Base-by-base conservation (phyloP, 2,113 vertebrate species). In the Eptesicus fuscus region DNA sequence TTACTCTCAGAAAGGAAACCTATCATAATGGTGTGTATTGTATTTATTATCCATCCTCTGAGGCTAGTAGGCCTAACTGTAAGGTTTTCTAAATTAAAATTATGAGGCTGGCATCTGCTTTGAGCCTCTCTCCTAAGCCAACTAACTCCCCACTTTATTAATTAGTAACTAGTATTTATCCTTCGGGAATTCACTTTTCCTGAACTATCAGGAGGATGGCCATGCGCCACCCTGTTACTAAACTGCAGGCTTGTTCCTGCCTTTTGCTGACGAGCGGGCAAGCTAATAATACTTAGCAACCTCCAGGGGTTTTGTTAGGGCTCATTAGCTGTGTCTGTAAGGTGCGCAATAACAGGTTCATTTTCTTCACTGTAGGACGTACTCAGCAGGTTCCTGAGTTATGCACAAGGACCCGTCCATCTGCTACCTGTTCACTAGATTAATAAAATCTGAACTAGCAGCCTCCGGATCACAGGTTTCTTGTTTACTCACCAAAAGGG, bases 401-500 rank as follows among this genome's bases (percentile, higher is more conserved):
- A n/a, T 16, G 25, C 25, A 63, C 83, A 51, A 56, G 56, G n/a
- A 37, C 65, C 51, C 47, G 6, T 35, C 56, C 69, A 30, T 85
- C 65, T 82, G 69, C 71, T 42, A 9, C 59, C 51, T 63, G 40
- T 3, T 49, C 65, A 76, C 28, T 23, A 83, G 32, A 20, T 71
- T 6, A n/a, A 78, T 6, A 17, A 9, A 5, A 61, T 47, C 37
- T 40, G 35, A 71, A 14, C 79, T 5, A 35, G 59, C 47, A n/a
- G 35, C 70, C 32, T 9, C 11, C 1, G 0, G 40, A 10, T 63
- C 73, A 7, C 30, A 5, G 7, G 22, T 20, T 5, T 49, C 59
- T 77, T 25, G 12, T 8, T 12, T 9, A 90, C 98, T 96, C 97
- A 99, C 99, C 99, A 51, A 99, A 99, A 93, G 97, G 97, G 25